Evolutionary conservation across 2,888 invertebrate genomes (phyloP).

Genomic region (Cenopis cana): DNA sequence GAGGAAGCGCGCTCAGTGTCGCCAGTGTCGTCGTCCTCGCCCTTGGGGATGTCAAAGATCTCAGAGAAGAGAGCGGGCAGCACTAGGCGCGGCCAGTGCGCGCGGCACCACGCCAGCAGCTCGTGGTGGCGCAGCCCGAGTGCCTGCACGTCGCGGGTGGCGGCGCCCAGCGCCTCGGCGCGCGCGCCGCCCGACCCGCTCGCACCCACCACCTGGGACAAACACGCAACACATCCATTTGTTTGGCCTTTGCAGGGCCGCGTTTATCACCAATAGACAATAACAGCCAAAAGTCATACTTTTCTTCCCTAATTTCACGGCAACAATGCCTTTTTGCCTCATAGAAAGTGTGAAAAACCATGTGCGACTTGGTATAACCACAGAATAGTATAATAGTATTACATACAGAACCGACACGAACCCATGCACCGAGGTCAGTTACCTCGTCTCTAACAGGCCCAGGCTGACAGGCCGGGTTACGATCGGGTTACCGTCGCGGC

Average conservation of each 20-base stretch:
- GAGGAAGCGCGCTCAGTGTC: conserved; percentile 50
- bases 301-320: no score
- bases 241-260: neutral
- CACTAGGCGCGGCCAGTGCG: conserved; percentile 93
- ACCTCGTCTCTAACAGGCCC: no score
- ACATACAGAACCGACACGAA: no score
- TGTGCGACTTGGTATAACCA: no score
- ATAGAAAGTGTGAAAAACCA: no score
- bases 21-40: conserved; percentile 58
- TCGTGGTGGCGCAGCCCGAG: conserved; percentile 93
- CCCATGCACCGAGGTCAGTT: no score
- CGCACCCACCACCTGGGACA: conserved; percentile 19
- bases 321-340: no score
- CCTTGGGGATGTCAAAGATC: conserved; percentile 96
- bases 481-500: no score
- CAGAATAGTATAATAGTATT: no score
- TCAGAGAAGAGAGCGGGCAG: conserved; percentile 98
- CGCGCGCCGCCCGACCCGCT: conserved; percentile 47
- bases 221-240: neutral
- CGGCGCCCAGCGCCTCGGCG: conserved; percentile 64
- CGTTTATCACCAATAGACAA: no score
- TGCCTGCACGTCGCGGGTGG: conserved; percentile 88
- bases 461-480: no score
- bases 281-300: no score
- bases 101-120: conserved; percentile 95